phyloP scores from a whole-genome alignment of 2,888 invertebrate species.

The Platerodrilus igneus region DNA sequence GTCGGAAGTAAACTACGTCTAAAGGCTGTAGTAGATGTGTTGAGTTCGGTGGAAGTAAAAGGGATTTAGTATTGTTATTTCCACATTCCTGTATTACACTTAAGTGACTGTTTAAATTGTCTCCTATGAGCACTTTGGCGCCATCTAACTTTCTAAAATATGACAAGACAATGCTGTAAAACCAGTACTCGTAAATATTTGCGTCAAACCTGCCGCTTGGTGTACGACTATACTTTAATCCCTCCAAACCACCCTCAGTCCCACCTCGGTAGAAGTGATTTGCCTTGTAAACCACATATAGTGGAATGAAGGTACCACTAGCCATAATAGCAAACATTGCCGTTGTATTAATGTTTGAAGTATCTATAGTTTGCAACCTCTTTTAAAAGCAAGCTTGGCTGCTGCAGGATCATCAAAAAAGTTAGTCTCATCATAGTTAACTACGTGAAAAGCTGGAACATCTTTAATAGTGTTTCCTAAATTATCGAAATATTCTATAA shows the following conservation, averaged over 20 bases:
- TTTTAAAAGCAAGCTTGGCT: conserved; percentile 19
- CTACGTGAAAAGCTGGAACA: conserved; percentile 21
- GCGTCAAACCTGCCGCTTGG: neutral
- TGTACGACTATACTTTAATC: neutral
- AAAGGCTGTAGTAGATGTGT: neutral
- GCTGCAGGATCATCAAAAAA: conserved; percentile 34
- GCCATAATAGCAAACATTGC: conserved; percentile 35
- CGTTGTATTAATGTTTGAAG: conserved; percentile 22
- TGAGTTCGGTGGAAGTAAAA: neutral
- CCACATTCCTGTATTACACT: neutral
- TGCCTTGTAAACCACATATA: conserved; percentile 37
- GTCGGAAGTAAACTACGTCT: conserved; percentile 5
- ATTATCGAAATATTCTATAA: conserved; percentile 26
- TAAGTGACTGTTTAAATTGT: neutral
- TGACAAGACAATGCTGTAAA: neutral
- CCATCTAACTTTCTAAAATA: neutral
- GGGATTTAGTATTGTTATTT: neutral
- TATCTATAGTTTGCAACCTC: conserved; percentile 18
- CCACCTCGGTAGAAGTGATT: conserved; percentile 13
- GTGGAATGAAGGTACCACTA: conserved; percentile 31
- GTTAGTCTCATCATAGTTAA: conserved; percentile 40
- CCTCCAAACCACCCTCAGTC: neutral
- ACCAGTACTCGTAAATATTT: neutral
- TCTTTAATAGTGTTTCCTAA: conserved; percentile 8
- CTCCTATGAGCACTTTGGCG: neutral